Evolutionary conservation across 2,797 vertebrate species (phyloP), one percentile per base, ranked within the genome.

Genomic region (Lepidocolaptes lacrymiger): DNA sequence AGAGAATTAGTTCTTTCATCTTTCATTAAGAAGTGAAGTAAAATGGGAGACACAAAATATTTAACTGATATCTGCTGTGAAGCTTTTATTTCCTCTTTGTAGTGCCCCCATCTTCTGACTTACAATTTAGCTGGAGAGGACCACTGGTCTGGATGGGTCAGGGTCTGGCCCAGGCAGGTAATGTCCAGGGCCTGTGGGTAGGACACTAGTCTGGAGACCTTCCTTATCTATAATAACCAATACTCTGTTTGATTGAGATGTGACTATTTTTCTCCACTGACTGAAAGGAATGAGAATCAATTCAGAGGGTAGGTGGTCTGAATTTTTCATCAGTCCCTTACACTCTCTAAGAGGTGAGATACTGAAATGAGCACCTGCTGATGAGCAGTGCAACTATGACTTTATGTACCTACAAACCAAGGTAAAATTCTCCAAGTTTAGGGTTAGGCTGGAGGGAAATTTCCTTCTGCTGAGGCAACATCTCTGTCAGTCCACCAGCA

Each of bases 141-240:
- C 8, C 21, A 37, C 5, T 14, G 14, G 30, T 6, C 4, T 68
- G 18, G 22, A 12, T 58, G 55, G 30, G 19, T 0, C 13, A 0
- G 18, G 18, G 6, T 58, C 39, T 84, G 36, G 14, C 3, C 7
- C 19, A 83, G 44, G 28, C 3, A 52, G 26, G 11, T 61, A 10
- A 6, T 39, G 7, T 32, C 26, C 14, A 30, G 54, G 23, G 10
- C 8, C 21, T 39, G 27, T 28, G 12, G 41, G 14, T 10, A 44
- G 83, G 24, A 78, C 30, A 27, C 9, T 9, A 28, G 3, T 7
- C 20, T 87, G 73, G 43, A 69, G 15, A 12, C 5, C 5, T 66
- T 58, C 32, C 7, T 75, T 62, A 26, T 14, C n/a, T 69, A 1
- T 41, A 68, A 64, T 32, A 76, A 41, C 10, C 4, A 0, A 24